Conservation (phyloP, 2,888 invertebrate species). For the Bombyx huttoni region DNA sequence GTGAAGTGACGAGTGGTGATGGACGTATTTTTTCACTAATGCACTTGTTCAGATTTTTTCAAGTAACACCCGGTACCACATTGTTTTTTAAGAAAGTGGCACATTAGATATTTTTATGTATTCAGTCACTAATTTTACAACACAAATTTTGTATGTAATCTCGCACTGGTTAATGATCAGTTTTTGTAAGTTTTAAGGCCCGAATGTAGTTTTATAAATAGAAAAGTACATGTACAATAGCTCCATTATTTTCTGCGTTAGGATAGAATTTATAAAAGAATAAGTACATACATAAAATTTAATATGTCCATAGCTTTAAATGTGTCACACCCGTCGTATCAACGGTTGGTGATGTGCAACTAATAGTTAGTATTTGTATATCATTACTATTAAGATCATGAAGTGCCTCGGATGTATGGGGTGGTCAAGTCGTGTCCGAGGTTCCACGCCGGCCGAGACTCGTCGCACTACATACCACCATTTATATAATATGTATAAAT, state of each 20-base stretch:
- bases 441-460: slow-evolving; percentile 14
- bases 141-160: slow-evolving; percentile 62
- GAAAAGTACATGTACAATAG: slow-evolving; percentile 58
- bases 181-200: slow-evolving; percentile 56
- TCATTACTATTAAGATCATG: slow-evolving; percentile 68
- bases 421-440: slow-evolving; percentile 49
- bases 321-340: slow-evolving; percentile 68
- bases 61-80: slow-evolving; percentile 43
- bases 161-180: slow-evolving; percentile 56
- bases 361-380: slow-evolving; percentile 65
- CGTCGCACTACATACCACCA: not conserved
- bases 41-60: slow-evolving; percentile 58
- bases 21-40: slow-evolving; percentile 51
- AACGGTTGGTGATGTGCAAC: slow-evolving; percentile 61
- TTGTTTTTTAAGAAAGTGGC: slow-evolving; percentile 55
- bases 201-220: slow-evolving; percentile 49
- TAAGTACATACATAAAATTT: slow-evolving; percentile 42
- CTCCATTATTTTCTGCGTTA: slow-evolving; percentile 66
- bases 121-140: slow-evolving; percentile 57
- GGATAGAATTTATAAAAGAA: slow-evolving; percentile 51
- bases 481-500: not conserved
- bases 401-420: slow-evolving; percentile 68
- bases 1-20: slow-evolving; percentile 38
- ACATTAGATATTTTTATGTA: slow-evolving; percentile 54
- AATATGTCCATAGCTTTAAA: slow-evolving; percentile 72